These are phyloP conservation scores for rat (Rattus norvegicus) DNA, from an alignment of 2,113 vertebrate species.

Conservation along the genomic window GRCr8 NC_086028.1:29229501-29230000, in stretches of 20 bases:
- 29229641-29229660: background rate
- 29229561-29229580: background rate
- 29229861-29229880: background rate
- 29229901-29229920: background rate
- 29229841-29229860: background rate
- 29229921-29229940: background rate
- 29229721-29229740: background rate
- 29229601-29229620: background rate
- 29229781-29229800: background rate
- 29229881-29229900: background rate
- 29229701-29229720: background rate
- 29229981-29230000: background rate
- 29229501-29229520: background rate
- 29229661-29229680: background rate
- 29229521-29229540: too few relatives aligned
- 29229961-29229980: slow-evolving; percentile 6
- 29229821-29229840: slow-evolving; percentile 19
- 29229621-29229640: background rate
- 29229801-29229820: background rate
- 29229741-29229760: background rate
- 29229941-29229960: background rate
- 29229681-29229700: background rate
- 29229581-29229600: background rate
- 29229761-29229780: background rate
- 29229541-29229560: background rate